phyloP scores from a whole-genome alignment of 2,888 invertebrate genomes.

The Cryptus armator region DNA sequence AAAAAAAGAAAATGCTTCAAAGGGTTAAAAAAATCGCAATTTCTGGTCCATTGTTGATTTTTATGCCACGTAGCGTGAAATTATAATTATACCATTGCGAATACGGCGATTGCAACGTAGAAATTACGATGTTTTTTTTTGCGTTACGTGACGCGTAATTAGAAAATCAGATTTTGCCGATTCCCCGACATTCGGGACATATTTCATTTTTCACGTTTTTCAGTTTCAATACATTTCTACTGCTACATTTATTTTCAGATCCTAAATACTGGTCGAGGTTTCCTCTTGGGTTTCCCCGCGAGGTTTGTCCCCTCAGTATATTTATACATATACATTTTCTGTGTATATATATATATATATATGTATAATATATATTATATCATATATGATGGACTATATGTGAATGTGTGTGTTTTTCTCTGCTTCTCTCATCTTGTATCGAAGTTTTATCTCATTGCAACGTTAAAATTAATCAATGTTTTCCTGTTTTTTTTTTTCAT shows the following conservation, averaged over 20 bases:
- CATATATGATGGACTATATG: constrained; percentile 59
- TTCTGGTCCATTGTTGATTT: background rate
- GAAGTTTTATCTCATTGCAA: constrained; percentile 62
- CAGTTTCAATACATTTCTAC: constrained; percentile 1
- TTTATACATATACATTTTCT: constrained; percentile 55
- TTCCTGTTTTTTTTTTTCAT: constrained; percentile 3
- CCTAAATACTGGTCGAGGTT: constrained; percentile 71
- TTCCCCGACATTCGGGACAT: background rate
- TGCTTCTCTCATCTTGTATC: constrained; percentile 50
- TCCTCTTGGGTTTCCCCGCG: constrained; percentile 38
- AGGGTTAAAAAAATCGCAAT: constrained; percentile 9
- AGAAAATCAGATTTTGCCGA: constrained; percentile 33
- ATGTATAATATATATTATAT: constrained; percentile 49
- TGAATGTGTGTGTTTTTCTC: constrained; percentile 63
- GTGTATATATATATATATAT: constrained; percentile 41
- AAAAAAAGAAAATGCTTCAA: background rate
- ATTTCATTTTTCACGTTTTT: background rate
- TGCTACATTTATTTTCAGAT: constrained; percentile 68
- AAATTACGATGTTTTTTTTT: background rate
- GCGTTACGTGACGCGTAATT: constrained; percentile 10
- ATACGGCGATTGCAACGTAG: background rate
- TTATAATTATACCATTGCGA: constrained; percentile 17
- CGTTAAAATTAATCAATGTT: constrained; percentile 64
- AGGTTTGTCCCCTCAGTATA: constrained; percentile 32
- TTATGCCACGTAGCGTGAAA: background rate